Evolutionary conservation across 2,888 invertebrate species (phyloP), one percentile per base, ranked within the genome.

Genomic region (Brachyptera putata): DNA sequence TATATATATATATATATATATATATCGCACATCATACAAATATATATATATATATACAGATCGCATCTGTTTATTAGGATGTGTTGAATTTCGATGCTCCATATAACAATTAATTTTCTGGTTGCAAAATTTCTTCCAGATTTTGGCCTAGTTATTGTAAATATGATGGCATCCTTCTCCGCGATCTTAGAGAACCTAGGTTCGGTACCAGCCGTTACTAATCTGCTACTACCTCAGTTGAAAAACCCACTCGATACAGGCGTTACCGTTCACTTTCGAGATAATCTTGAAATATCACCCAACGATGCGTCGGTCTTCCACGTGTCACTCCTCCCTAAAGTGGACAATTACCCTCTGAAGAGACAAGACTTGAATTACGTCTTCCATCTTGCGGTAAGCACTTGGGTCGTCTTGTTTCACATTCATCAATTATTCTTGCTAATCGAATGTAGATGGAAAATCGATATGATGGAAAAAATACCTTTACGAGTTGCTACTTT

Each of bases 101-200:
- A n/a, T n/a, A n/a, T n/a, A n/a, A n/a, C n/a, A n/a, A n/a, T n/a
- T n/a, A n/a, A n/a, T n/a, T n/a, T n/a, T n/a, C n/a, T n/a, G n/a
- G n/a, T n/a, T n/a, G n/a, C n/a, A n/a, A n/a, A n/a, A n/a, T n/a
- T n/a, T n/a, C n/a, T n/a, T n/a, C n/a, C 53, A 66, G 82, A 84
- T 68, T 80, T 80, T 66, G 81, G 81, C 16, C 79, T 79, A 43
- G 79, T 84, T 0, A 75, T 81, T 22, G 75, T 80, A 21, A 74
- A 73, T 14, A 68, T 72, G 57, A 69, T 77, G 70, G 76, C 77
- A 4, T 75, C 77, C 65, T 77, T 77, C 62, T 73, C 74, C 13
- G 70, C 78, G 2, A 75, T 76, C 53, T 69, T 83, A 36, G 72
- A 77, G 39, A 84, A 84, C 69, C 82, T 82, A 65, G 83, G 84